These are phyloP conservation scores for Urocolius indicus DNA, from an alignment of 2,113 vertebrate genomes.

Conservation along the genomic window DNA sequence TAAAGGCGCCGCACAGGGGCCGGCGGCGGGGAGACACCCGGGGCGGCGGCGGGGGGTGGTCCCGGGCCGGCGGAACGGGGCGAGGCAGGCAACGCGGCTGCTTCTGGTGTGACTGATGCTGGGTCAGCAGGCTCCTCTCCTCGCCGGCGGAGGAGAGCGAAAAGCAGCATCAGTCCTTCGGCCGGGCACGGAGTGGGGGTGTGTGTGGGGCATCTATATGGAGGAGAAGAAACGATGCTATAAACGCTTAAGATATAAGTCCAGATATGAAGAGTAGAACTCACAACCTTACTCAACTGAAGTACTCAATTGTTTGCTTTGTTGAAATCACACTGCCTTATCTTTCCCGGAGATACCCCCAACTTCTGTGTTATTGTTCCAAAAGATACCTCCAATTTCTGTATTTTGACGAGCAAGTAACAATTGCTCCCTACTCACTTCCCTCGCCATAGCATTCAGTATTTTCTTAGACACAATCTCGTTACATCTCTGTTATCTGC, in stretches of 20 bases:
- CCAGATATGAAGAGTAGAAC: background rate
- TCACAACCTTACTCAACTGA: background rate
- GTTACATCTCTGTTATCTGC: fast-evolving
- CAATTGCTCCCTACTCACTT: background rate
- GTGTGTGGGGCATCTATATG: background rate
- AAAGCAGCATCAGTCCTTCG: no score
- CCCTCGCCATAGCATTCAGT: fast-evolving
- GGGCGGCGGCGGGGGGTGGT: background rate
- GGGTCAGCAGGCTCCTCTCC: no score
- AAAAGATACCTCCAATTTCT: background rate
- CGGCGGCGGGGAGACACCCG: background rate
- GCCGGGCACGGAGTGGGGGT: no score
- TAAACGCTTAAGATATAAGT: no score
- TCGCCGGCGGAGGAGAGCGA: no score
- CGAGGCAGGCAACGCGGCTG: background rate
- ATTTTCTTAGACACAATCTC: background rate
- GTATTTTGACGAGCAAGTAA: background rate
- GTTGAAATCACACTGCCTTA: background rate
- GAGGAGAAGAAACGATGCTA: background rate
- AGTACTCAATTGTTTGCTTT: background rate
- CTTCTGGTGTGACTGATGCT: background rate
- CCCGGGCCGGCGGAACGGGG: background rate
- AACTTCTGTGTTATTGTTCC: background rate
- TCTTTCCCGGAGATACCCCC: background rate
- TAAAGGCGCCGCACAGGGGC: background rate